Conservation (phyloP, 2,797 vertebrate species). For the Echeneis naucrates region DNA sequence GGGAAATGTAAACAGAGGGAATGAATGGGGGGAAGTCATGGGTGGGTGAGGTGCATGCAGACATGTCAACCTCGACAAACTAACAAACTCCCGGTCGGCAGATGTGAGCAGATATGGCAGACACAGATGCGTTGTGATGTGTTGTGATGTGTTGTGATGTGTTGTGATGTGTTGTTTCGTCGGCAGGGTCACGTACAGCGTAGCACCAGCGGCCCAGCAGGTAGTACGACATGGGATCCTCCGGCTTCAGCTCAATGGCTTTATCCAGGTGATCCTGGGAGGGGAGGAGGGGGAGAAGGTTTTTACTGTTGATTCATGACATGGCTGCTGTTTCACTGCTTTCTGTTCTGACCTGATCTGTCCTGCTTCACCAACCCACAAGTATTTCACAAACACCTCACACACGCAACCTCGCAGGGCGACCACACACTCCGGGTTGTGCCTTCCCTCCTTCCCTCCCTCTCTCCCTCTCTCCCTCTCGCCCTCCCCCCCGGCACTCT, state of each 20-base stretch:
- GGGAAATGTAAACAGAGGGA: constrained; percentile 58
- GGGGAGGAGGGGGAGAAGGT: constrained; percentile 43
- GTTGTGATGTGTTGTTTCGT: too few relatives aligned
- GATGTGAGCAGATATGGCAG: constrained; percentile 24
- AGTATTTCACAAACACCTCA: constrained; percentile 78
- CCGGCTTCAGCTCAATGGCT: constrained; percentile 94
- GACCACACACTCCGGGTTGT: constrained; percentile 49
- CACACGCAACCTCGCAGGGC: constrained; percentile 66
- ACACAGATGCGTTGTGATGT: constrained; percentile 19
- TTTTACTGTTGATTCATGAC: constrained; percentile 68
- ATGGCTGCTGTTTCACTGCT: constrained; percentile 63
- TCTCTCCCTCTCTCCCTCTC: too few relatives aligned
- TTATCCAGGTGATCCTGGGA: constrained; percentile 94
- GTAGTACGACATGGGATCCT: constrained; percentile 94
- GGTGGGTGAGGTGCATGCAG: constrained; percentile 45
- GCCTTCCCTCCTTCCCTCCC: constrained; percentile 49
- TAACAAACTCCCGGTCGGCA: constrained; percentile 28
- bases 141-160: too few relatives aligned
- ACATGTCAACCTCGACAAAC: constrained; percentile 35
- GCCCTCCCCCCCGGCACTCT: constrained; percentile 7
- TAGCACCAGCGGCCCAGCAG: constrained; percentile 98
- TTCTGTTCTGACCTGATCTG: constrained; percentile 76
- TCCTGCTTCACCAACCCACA: constrained; percentile 78
- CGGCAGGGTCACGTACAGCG: constrained; percentile 85
- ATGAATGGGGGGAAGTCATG: constrained; percentile 61